Evolutionary conservation across 2,113 vertebrate genomes (phyloP).

Genomic region (Gorilla gorilla): DNA sequence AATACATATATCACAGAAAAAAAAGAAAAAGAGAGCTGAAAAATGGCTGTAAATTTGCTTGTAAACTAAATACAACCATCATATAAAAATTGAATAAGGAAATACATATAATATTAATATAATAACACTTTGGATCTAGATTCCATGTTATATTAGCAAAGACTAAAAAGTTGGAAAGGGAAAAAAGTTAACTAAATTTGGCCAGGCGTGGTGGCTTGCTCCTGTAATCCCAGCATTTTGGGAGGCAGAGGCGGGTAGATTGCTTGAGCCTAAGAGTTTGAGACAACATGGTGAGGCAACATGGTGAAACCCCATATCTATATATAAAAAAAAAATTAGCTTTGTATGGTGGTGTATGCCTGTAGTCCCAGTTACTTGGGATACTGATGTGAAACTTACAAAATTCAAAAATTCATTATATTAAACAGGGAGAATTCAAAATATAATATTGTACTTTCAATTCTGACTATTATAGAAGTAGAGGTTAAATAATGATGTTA

Average conservation of each 20-base stretch:
- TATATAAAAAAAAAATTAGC: too few relatives aligned
- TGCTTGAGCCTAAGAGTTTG: too few relatives aligned
- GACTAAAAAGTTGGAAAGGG: background rate
- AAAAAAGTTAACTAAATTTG: background rate
- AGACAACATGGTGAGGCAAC: too few relatives aligned
- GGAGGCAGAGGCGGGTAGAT: too few relatives aligned
- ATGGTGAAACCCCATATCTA: too few relatives aligned
- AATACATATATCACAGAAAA: too few relatives aligned
- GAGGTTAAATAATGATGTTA: background rate
- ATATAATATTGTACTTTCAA: background rate
- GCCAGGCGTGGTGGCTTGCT: too few relatives aligned
- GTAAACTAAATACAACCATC: background rate
- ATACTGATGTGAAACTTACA: background rate
- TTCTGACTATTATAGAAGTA: background rate
- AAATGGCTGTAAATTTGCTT: background rate
- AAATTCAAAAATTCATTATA: background rate
- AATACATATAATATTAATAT: background rate
- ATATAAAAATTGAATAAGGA: background rate
- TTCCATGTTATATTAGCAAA: background rate
- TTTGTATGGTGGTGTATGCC: too few relatives aligned
- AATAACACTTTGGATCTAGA: background rate
- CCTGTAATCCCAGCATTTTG: too few relatives aligned
- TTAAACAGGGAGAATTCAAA: background rate
- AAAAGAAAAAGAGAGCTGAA: background rate
- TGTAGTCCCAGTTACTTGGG: too few relatives aligned